phyloP scores from a whole-genome alignment of 2,113 vertebrate species.

The Syrrhaptes paradoxus region DNA sequence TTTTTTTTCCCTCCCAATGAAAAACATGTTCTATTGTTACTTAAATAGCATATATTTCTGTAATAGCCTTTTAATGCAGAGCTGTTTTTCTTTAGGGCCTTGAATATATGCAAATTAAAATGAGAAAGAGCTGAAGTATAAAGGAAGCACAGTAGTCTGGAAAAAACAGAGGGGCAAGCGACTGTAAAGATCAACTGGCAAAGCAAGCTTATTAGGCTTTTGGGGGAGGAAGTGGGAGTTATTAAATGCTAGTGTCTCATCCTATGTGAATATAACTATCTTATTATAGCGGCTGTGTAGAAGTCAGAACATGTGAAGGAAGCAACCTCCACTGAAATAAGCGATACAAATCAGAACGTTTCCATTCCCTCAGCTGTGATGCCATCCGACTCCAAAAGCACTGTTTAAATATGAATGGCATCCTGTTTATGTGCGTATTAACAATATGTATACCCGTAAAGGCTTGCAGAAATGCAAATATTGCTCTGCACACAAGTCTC shows the following conservation, averaged over 20 bases:
- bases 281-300: background rate
- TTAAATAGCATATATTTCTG: constrained; percentile 61
- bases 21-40: constrained; percentile 40
- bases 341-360: constrained; percentile 55
- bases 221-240: background rate
- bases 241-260: constrained; percentile 4
- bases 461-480: constrained; percentile 50
- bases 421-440: constrained; percentile 60
- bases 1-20: background rate
- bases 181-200: constrained; percentile 28
- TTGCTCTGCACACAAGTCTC: constrained; percentile 17
- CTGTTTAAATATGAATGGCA: constrained; percentile 65
- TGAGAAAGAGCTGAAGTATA: constrained; percentile 9
- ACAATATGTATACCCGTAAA: constrained; percentile 41
- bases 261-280: background rate
- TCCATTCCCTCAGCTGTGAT: constrained; percentile 44
- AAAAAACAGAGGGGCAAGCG: background rate
- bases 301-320: constrained; percentile 23
- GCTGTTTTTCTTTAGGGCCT: constrained; percentile 56
- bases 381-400: constrained; percentile 16
- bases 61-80: constrained; percentile 57
- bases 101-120: constrained; percentile 58
- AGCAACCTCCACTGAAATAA: constrained; percentile 34
- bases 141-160: constrained; percentile 20
- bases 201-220: constrained; percentile 11